A percentile compares a stretch with the other conserved stretches of the same genome.
Evolutionary conservation across 2,888 invertebrate genomes (phyloP).

Genomic region (Trissoscelio sp.): DNA sequence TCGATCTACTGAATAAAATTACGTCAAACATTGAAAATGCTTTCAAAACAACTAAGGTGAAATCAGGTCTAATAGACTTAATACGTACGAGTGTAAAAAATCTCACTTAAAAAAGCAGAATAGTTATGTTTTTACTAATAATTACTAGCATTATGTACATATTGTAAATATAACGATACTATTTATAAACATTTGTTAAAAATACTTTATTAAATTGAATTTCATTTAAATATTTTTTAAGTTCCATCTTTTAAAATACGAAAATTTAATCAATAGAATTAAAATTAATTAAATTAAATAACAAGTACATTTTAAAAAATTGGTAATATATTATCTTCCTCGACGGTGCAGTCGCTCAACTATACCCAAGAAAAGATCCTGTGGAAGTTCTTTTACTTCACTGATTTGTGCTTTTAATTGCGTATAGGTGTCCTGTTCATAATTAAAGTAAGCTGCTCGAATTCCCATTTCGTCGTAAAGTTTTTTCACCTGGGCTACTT

Average conservation of each 20-base stretch:
- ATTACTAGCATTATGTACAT: too few relatives aligned
- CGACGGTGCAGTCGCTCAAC: background rate
- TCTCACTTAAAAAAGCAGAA: too few relatives aligned
- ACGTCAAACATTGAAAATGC: slow-evolving; percentile 11
- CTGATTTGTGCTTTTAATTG: background rate
- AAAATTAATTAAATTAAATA: too few relatives aligned
- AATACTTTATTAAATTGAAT: too few relatives aligned
- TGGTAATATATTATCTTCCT: background rate
- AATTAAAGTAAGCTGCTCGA: background rate
- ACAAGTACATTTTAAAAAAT: too few relatives aligned
- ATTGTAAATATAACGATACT: too few relatives aligned
- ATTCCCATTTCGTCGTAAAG: background rate
- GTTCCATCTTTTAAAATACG: too few relatives aligned
- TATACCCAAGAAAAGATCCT: background rate
- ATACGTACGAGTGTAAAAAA: too few relatives aligned
- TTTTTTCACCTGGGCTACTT: background rate
- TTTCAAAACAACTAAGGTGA: slow-evolving; percentile 4
- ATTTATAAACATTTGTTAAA: too few relatives aligned
- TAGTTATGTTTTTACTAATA: too few relatives aligned
- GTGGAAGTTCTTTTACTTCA: background rate
- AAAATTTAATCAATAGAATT: background rate
- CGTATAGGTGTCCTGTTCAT: background rate
- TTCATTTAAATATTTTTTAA: too few relatives aligned
- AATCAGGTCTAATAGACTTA: background rate
- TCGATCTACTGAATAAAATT: slow-evolving; percentile 14